A percentile compares a stretch with the other conserved stretches of the same genome.
Conservation (phyloP, 64 coral and sea anemone genomes). For the Porites australiensis region DNA sequence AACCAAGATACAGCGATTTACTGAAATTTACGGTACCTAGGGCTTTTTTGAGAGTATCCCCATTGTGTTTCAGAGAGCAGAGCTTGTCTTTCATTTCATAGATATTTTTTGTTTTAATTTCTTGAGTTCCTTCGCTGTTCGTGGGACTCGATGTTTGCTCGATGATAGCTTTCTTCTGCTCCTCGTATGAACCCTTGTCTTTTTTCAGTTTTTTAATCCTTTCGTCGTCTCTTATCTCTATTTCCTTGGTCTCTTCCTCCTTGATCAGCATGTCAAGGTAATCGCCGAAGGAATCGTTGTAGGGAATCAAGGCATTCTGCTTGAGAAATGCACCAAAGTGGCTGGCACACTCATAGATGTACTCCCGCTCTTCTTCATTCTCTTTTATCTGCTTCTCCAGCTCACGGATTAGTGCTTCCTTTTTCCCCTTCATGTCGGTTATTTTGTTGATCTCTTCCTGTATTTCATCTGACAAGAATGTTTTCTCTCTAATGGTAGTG, state of each 20-base stretch:
- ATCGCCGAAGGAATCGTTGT: slow-evolving; percentile 39
- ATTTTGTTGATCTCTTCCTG: not conserved
- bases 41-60: not conserved
- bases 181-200: slow-evolving; percentile 18
- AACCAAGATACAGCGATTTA: no score
- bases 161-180: not conserved
- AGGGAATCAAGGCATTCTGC: slow-evolving; percentile 20
- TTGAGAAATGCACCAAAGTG: slow-evolving; percentile 31
- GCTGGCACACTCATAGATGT: not conserved
- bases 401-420: not conserved
- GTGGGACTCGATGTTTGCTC: not conserved
- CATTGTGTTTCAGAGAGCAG: no score
- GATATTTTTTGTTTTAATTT: no score
- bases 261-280: slow-evolving; percentile 36
- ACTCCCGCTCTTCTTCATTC: slow-evolving; percentile 15
- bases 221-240: slow-evolving; percentile 19
- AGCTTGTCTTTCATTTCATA: no score
- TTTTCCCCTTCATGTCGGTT: not conserved
- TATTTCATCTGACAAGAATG: slow-evolving; percentile 10
- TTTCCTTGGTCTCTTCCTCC: not conserved
- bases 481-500: not conserved
- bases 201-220: slow-evolving; percentile 8
- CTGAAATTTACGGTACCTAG: not conserved
- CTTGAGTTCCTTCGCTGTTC: not conserved
- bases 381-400: not conserved